Base-by-base conservation (phyloP, 1,140 invertebrate genomes). In the Sarcophaga bullata region DNA sequence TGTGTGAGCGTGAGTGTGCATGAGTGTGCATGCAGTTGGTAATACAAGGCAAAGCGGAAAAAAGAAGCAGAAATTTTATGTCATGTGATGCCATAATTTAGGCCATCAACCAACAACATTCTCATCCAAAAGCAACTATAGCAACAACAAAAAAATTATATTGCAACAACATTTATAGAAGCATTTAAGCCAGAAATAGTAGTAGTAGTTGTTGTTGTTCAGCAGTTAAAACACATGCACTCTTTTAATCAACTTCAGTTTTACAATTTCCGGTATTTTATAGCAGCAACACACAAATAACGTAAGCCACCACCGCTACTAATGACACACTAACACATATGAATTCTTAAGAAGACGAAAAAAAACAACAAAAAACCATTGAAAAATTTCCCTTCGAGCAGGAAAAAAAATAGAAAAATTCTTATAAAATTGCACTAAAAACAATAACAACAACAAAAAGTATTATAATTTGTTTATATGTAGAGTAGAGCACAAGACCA, bases 11-110 rank as follows among this genome's bases (percentile, higher is more conserved):
- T 78, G 37, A 19, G 25, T 10, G 50, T 52, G 73, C 46, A 11
- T 73, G 73, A 9, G 11, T 73, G 37, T 73, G 37, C 11, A 17
- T 78, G 75, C 48, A 19, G 75, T 52, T 78, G 75, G 75, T 25
- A 78, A 78, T 78, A 50, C 75, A 78, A 78, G 75, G 75, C 75
- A 78, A 78, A 78, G 62, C 25, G 4, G 25, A 37, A 7, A 68
- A n/a, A n/a, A n/a, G n/a, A n/a, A n/a, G 62, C 25, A 37, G 25
- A 37, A 7, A 68, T 78, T 78, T 50, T 78, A 78, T 78, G 75
- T 78, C 75, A 78, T 78, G 75, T 78, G 75, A 78, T 78, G 75
- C 75, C 75, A 78, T 78, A 78, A 78, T 78, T 78, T 78, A 78
- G 75, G 75, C 75, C 75, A 78, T 78, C 75, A 72, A n/a, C 62